Evolutionary conservation across 2,797 vertebrate species (phyloP).

Genomic region (Kryptolebias ocellatus): DNA sequence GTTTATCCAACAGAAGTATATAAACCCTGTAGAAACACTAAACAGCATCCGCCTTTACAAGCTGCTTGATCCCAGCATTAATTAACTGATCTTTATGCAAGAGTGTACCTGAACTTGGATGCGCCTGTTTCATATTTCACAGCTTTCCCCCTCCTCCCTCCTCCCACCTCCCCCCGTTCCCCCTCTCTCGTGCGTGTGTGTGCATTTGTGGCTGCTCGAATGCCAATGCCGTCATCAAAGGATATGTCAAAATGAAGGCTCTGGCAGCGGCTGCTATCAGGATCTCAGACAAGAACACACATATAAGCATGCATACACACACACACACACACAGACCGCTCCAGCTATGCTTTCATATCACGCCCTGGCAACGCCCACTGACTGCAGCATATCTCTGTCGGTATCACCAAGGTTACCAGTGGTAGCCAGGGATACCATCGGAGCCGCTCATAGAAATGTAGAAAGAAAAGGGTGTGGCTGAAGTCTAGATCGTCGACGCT

Average conservation of each 20-base stretch:
- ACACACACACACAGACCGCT: constrained; percentile 42
- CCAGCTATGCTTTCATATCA: constrained; percentile 79
- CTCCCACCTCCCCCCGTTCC: neutral
- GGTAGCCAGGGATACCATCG: constrained; percentile 76
- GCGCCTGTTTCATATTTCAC: constrained; percentile 68
- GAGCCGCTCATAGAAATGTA: constrained; percentile 66
- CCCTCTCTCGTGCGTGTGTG: constrained; percentile 23
- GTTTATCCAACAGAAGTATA: constrained; percentile 28
- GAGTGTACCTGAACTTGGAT: constrained; percentile 61
- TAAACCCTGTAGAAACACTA: constrained; percentile 32
- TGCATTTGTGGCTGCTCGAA: constrained; percentile 57
- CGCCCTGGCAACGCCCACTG: constrained; percentile 78
- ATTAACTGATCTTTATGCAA: constrained; percentile 58
- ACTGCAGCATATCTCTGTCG: constrained; percentile 79
- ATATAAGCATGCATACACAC: constrained; percentile 13
- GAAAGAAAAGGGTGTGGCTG: constrained; percentile 66
- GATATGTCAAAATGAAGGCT: constrained; percentile 76
- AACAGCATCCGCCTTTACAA: constrained; percentile 22
- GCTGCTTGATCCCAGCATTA: constrained; percentile 41
- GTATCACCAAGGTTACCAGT: constrained; percentile 81
- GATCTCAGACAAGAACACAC: constrained; percentile 49
- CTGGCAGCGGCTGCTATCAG: constrained; percentile 55
- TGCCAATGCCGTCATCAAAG: constrained; percentile 80
- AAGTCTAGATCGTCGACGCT: constrained; percentile 45
- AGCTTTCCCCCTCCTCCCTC: constrained; percentile 47